Evolutionary conservation across 2,113 vertebrate genomes (phyloP).

Genomic region (Pycnonotus jocosus): DNA sequence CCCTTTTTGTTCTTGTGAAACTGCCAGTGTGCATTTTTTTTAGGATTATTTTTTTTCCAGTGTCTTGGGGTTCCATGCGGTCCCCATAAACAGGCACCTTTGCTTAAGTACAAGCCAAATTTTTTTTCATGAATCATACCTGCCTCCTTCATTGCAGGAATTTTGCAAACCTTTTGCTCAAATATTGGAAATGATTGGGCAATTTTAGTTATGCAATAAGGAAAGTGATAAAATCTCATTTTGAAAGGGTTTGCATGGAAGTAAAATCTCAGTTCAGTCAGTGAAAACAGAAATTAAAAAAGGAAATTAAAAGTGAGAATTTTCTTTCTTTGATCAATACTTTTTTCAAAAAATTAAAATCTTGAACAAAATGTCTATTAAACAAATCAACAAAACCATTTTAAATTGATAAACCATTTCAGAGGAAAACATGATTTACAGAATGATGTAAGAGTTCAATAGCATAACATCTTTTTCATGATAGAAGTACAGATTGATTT

Average conservation of each 20-base stretch:
- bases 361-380: neutral
- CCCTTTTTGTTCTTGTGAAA: neutral
- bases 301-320: neutral
- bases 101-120: neutral
- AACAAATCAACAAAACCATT: neutral
- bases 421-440: neutral
- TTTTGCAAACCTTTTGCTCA: neutral
- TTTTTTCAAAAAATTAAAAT: neutral
- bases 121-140: neutral
- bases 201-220: neutral
- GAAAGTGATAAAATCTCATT: conserved; percentile 15
- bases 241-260: neutral
- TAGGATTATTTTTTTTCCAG: neutral
- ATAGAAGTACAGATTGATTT: conserved; percentile 2
- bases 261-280: neutral
- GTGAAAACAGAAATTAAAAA: neutral
- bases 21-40: neutral
- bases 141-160: neutral
- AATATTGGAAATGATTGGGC: neutral
- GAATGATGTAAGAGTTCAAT: neutral
- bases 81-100: neutral
- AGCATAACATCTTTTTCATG: neutral
- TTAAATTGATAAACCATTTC: neutral
- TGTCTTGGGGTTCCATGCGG: neutral
- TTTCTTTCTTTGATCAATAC: neutral